Percentiles rank a stretch among this genome's conserved stretches.
These are phyloP conservation scores for Drosophila miranda DNA, from an alignment of 1,140 invertebrate species.

Conservation along the genomic window DNA sequence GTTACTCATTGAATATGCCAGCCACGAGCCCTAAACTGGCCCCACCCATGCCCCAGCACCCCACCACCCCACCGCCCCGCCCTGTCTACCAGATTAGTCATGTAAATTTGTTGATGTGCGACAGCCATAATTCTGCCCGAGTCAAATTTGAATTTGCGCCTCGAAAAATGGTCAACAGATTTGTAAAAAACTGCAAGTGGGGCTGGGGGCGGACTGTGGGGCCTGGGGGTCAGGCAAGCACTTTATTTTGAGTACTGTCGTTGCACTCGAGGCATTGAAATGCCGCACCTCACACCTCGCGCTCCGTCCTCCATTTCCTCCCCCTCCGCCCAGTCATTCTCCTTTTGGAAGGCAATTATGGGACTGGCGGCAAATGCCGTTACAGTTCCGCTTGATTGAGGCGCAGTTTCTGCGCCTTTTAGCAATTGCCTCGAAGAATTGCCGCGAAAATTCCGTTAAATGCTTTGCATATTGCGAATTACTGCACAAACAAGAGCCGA, in stretches of 20 bases:
- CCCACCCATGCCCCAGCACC: neutral
- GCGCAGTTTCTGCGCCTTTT: constrained; percentile 39
- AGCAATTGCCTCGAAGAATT: constrained; percentile 28
- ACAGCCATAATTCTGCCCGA: constrained; percentile 5
- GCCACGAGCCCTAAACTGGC: constrained; percentile 30
- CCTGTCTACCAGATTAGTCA: neutral
- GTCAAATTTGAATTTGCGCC: constrained; percentile 54
- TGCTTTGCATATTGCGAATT: constrained; percentile 49
- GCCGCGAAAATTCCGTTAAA: constrained; percentile 49
- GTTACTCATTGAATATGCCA: constrained; percentile 52
- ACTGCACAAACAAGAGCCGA: constrained; percentile 42
- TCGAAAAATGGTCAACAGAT: constrained; percentile 66
- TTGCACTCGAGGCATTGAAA: constrained; percentile 53
- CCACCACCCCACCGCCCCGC: neutral
- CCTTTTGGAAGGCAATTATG: constrained; percentile 35
- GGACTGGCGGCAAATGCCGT: constrained; percentile 31
- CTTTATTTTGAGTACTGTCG: constrained; percentile 14
- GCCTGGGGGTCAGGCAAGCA: constrained; percentile 34
- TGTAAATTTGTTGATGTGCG: neutral
- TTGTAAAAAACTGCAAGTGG: constrained; percentile 41
- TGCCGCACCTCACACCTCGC: constrained; percentile 21
- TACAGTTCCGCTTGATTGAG: constrained; percentile 66
- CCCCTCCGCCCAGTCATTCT: neutral
- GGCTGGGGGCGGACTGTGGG: constrained; percentile 18
- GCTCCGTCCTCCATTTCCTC: neutral